Conservation (phyloP, 2,113 vertebrate genomes). For the Uria aalge region DNA sequence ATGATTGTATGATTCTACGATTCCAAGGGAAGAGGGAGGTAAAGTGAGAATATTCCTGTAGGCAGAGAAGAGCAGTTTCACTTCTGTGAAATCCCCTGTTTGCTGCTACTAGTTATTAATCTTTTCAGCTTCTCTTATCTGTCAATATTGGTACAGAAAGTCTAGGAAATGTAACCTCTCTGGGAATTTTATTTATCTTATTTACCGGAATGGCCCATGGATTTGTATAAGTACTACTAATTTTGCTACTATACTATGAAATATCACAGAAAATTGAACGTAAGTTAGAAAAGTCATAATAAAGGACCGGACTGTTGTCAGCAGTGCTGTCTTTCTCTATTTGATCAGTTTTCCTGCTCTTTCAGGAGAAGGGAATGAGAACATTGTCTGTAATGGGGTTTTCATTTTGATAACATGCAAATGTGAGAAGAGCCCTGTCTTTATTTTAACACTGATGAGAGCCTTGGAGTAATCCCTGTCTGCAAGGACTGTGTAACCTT, state of each 20-base stretch:
- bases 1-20: not conserved
- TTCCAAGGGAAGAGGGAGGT: not conserved
- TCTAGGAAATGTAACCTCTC: not conserved
- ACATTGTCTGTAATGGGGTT: not conserved
- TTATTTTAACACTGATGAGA: not conserved
- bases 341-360: not conserved
- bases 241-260: not conserved
- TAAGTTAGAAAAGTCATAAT: not conserved
- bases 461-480: not conserved
- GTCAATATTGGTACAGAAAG: not conserved
- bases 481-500: not conserved
- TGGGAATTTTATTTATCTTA: not conserved
- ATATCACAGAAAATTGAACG: not conserved
- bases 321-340: not conserved
- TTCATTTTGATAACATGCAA: not conserved
- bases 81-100: not conserved
- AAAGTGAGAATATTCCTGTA: not conserved
- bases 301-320: not conserved
- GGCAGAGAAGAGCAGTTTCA: not conserved
- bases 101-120: not conserved
- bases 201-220: not conserved
- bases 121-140: not conserved
- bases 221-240: not conserved
- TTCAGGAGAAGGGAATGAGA: not conserved
- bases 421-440: not conserved